Percentiles rank a stretch among this genome's conserved stretches.
Conservation (phyloP, 2,797 vertebrate genomes). For the Adelosebastes latens region DNA sequence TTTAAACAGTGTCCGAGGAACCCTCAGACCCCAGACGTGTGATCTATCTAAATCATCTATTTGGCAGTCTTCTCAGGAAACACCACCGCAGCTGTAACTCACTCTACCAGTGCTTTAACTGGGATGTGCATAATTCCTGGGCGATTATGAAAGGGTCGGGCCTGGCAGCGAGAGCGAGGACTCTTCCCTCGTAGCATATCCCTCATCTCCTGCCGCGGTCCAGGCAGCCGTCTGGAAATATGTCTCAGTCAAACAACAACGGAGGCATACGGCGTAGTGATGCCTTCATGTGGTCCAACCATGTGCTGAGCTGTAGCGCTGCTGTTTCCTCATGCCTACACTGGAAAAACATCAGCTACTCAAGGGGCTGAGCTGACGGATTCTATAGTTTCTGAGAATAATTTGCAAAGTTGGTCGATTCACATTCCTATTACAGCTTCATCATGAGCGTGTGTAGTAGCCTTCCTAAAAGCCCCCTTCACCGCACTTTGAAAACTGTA, state of each 20-base stretch:
- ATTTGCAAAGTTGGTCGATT: slow-evolving; percentile 6
- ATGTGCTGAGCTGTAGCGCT: slow-evolving; percentile 51
- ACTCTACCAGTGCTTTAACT: slow-evolving; percentile 58
- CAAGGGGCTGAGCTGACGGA: slow-evolving; percentile 25
- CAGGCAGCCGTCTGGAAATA: slow-evolving; percentile 71
- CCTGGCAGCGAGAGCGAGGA: slow-evolving; percentile 52
- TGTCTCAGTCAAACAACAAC: slow-evolving; percentile 77
- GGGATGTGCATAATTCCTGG: slow-evolving; percentile 73
- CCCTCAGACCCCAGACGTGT: slow-evolving; percentile 68
- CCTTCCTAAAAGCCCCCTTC: not conserved
- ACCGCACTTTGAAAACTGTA: not conserved
- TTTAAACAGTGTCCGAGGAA: slow-evolving; percentile 78
- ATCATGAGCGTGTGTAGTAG: not conserved
- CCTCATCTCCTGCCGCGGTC: slow-evolving; percentile 63
- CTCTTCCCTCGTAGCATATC: slow-evolving; percentile 53
- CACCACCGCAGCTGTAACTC: slow-evolving; percentile 66
- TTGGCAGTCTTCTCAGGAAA: slow-evolving; percentile 70
- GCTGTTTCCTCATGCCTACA: slow-evolving; percentile 57
- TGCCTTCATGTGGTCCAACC: slow-evolving; percentile 69
- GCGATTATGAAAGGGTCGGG: slow-evolving; percentile 68
- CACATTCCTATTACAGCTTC: slow-evolving; percentile 4
- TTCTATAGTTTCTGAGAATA: slow-evolving; percentile 23
- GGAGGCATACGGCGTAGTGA: slow-evolving; percentile 38
- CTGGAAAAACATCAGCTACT: slow-evolving; percentile 60
- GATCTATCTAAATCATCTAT: slow-evolving; percentile 78